Evolutionary conservation across 1,140 invertebrate species (phyloP).

Genomic region (Atopsyche davidsoni): DNA sequence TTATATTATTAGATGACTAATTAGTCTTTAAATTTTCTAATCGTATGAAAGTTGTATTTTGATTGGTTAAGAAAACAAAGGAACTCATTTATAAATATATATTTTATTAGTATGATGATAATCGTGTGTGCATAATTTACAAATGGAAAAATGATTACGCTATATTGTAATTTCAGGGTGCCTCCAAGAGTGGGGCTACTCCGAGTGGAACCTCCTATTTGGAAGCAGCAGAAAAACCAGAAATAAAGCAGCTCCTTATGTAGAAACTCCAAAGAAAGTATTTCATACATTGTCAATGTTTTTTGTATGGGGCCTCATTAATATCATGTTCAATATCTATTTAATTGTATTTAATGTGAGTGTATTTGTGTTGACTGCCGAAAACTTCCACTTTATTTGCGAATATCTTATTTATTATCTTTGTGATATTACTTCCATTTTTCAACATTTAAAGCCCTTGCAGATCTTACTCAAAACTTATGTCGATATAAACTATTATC

Average conservation of each 20-base stretch:
- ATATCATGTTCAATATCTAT: constrained; percentile 11
- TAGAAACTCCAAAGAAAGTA: constrained; percentile 15
- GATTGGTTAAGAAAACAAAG: too few species aligned
- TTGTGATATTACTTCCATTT: background rate
- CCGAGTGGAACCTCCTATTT: constrained; percentile 82
- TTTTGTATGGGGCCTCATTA: constrained; percentile 22
- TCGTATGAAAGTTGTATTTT: too few species aligned
- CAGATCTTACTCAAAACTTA: too few species aligned
- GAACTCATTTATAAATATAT: too few species aligned
- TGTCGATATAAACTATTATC: too few species aligned
- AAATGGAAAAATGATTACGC: too few species aligned
- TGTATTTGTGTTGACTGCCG: background rate
- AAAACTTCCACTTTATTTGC: background rate
- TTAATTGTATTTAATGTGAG: background rate
- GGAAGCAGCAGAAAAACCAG: constrained; percentile 85
- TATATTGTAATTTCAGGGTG: constrained; percentile 68
- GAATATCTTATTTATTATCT: constrained; percentile 1
- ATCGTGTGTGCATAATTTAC: too few species aligned
- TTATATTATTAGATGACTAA: too few species aligned
- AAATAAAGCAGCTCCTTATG: constrained; percentile 71
- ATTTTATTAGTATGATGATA: too few species aligned
- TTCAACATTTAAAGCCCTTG: too few species aligned
- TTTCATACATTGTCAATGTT: constrained; percentile 7
- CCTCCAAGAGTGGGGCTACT: constrained; percentile 72
- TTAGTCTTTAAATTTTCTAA: too few species aligned